Percentiles rank a stretch among this genome's conserved stretches.
phyloP scores from a whole-genome alignment of 2,113 vertebrate species.

The Sporophila hypoxantha region DNA sequence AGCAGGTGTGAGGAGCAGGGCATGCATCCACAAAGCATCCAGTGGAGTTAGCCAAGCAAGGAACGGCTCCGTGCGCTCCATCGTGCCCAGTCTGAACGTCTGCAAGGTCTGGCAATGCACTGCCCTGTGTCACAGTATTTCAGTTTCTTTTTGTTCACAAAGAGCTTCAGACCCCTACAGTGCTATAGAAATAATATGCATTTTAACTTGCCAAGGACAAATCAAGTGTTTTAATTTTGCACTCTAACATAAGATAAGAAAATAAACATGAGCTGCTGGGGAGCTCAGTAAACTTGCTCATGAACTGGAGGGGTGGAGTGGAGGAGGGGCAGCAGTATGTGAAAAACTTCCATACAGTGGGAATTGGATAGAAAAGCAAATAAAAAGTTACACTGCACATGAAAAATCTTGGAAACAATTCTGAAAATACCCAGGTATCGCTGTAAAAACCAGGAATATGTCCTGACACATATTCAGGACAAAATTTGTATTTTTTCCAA shows the following conservation, averaged over 20 bases:
- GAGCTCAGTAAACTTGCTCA: background rate
- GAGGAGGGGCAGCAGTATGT: background rate
- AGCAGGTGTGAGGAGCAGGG: background rate
- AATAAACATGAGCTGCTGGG: conserved; percentile 36
- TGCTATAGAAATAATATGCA: background rate
- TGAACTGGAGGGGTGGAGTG: background rate
- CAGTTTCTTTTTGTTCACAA: background rate
- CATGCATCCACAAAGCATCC: background rate
- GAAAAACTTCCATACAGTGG: background rate
- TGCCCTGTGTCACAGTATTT: background rate
- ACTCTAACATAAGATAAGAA: conserved; percentile 38
- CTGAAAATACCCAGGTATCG: rapidly evolving
- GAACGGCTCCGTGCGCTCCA: background rate
- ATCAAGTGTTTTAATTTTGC: conserved; percentile 27
- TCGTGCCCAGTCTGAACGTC: background rate
- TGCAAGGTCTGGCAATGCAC: background rate
- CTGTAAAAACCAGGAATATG: background rate
- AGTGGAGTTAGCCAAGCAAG: background rate
- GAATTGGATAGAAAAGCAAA: background rate
- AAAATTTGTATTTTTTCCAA: background rate
- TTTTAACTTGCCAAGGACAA: conserved; percentile 45
- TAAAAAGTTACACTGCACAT: background rate
- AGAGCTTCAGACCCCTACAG: background rate
- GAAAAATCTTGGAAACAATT: background rate
- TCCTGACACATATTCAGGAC: background rate